Evolutionary conservation across 2,113 vertebrate species (phyloP).

Genomic region (Collichthys lucidus): DNA sequence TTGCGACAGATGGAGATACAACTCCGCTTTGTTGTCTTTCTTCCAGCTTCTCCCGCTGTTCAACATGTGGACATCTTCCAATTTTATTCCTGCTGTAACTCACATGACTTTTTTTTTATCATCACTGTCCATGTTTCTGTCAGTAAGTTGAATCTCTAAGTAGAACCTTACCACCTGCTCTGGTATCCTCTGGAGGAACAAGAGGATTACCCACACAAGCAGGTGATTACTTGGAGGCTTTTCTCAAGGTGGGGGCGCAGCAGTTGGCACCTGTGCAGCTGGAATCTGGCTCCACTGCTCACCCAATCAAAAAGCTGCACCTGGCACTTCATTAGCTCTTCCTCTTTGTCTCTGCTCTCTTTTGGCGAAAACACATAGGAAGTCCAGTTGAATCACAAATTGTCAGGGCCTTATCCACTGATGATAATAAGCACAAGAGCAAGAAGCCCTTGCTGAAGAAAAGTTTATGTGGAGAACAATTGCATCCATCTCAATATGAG

Average conservation of each 20-base stretch:
- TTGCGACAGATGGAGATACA: background rate
- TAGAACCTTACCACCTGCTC: conserved; percentile 33
- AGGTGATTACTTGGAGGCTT: conserved; percentile 36
- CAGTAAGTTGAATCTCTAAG: conserved; percentile 32
- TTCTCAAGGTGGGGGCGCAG: conserved; percentile 40
- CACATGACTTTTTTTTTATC: background rate
- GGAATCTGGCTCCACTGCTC: conserved; percentile 23
- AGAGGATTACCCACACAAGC: conserved; percentile 9
- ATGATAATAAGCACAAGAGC: conserved; percentile 52
- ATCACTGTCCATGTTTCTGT: conserved; percentile 13
- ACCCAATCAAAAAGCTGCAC: conserved; percentile 63
- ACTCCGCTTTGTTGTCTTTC: background rate
- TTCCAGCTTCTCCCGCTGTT: background rate
- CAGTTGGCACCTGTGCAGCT: background rate
- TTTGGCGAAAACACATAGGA: conserved; percentile 29
- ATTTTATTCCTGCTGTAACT: background rate
- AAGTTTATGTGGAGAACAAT: conserved; percentile 56
- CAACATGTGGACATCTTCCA: background rate
- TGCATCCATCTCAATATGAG: conserved; percentile 32
- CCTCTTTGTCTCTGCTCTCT: conserved; percentile 45
- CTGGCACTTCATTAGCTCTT: conserved; percentile 62
- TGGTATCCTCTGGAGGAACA: background rate
- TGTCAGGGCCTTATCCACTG: conserved; percentile 40
- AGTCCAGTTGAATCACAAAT: conserved; percentile 53
- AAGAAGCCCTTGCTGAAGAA: conserved; percentile 22